phyloP scores from a whole-genome alignment of 2,797 vertebrate genomes.

The Periophthalmus magnuspinnatus region DNA sequence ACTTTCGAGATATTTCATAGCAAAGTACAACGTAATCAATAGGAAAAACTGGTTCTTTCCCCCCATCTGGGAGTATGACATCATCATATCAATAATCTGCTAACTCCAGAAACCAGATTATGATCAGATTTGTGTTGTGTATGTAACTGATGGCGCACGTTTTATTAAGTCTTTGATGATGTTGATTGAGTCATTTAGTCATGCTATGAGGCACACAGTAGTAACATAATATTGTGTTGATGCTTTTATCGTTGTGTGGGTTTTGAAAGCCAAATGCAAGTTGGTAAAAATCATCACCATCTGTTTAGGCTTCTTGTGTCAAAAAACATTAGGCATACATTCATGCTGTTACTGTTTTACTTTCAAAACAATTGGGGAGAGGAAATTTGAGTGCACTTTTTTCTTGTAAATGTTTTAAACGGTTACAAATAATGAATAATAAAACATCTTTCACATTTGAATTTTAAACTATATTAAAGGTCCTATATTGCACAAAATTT shows the following conservation, averaged over 20 bases:
- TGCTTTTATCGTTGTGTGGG: neutral
- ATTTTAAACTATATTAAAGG: neutral
- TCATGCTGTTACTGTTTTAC: too few species aligned
- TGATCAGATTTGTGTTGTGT: too few species aligned
- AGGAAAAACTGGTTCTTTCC: too few species aligned
- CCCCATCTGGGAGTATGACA: too few species aligned
- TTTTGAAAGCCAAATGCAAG: neutral
- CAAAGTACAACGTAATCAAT: too few species aligned
- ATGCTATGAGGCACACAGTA: neutral
- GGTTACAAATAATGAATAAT: neutral
- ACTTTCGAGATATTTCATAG: too few species aligned
- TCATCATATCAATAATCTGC: too few species aligned
- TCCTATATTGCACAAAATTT: too few species aligned
- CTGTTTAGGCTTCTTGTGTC: neutral
- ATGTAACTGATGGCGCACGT: neutral
- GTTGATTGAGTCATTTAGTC: neutral
- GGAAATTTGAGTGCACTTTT: neutral
- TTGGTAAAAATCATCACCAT: neutral
- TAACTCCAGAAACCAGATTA: too few species aligned
- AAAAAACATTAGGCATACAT: neutral
- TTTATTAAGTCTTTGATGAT: conserved; percentile 1
- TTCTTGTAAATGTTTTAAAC: too few species aligned
- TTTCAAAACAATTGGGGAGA: neutral
- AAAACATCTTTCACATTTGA: neutral
- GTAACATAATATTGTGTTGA: neutral